Evolutionary conservation across 30 jellyfish, hydroid and myxozoan genomes (phyloP), one percentile per base, ranked within the genome.

Genomic region (Hydra vulgaris): DNA sequence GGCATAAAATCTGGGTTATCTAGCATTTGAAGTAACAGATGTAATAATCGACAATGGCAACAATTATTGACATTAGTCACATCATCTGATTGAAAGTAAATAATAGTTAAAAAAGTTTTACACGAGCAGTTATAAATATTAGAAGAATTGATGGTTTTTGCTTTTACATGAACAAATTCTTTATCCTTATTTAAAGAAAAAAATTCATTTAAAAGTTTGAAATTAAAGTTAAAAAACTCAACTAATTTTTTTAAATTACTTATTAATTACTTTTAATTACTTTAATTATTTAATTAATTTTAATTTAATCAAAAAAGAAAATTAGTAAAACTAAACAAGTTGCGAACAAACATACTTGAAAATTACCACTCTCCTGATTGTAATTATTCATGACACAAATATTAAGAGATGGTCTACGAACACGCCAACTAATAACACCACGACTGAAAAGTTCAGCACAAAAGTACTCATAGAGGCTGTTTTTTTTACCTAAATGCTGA

Each of bases 341-440:
- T 40, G 61, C 61, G 12, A 40, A 40, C 61, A 40, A 40, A 40
- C 61, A 40, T 40, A 40, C 61, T 40, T 40, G 61, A 40, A 40
- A 69, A 69, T 69, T 23, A 20, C 76, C 76, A 20, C 66, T 73
- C 52, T 73, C 81, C 26, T 53, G 52, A 25, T 19, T 21, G 52
- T 73, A 73, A 25, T 26, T 53, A 73, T 73, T 73, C 56, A 73
- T 20, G 23, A 73, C 56, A 73, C 26, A 26, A 73, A 73, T 25
- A 25, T 21, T n/a, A 20, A 25, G 21, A 20, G 81, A 21, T 1
- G 23, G 66, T 20, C 23, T 20, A n/a, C 26, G 21, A 73, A 73
- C 81, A 26, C 76, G 25, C 76, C 76, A 69, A 69, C 26, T 23
- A 69, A 69, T 21, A 69, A 69, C 76, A 69, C 76, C 81, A 25